phyloP scores from a whole-genome alignment of 2,113 vertebrate genomes.

The Mungos mungo region DNA sequence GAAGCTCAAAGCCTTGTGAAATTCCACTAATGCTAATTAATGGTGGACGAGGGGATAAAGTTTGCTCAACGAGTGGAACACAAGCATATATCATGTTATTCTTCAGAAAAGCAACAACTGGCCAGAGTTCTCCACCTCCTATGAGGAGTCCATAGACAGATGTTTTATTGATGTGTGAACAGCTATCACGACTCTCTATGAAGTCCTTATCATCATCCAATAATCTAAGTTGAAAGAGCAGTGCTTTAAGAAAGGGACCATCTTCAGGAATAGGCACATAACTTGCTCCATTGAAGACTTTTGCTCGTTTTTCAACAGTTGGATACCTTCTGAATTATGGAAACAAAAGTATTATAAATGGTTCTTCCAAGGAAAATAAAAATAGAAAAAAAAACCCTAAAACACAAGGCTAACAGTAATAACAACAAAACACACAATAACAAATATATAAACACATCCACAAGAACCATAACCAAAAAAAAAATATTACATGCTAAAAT shows the following conservation, averaged over 20 bases:
- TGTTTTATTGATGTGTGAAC: constrained; percentile 86
- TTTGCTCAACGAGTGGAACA: constrained; percentile 91
- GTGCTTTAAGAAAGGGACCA: constrained; percentile 86
- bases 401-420: neutral
- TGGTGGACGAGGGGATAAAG: constrained; percentile 87
- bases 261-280: constrained; percentile 91
- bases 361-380: constrained; percentile 32
- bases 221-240: constrained; percentile 90
- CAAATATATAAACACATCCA: neutral
- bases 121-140: constrained; percentile 89
- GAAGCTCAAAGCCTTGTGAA: constrained; percentile 90
- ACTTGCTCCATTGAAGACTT: constrained; percentile 85
- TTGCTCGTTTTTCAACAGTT: constrained; percentile 91
- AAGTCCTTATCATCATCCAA: constrained; percentile 86
- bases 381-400: neutral
- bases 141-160: constrained; percentile 85
- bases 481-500: neutral
- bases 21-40: constrained; percentile 89
- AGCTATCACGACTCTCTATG: constrained; percentile 88
- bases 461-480: neutral
- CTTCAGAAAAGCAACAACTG: constrained; percentile 89
- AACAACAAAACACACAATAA: constrained; percentile 42
- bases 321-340: constrained; percentile 87
- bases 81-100: constrained; percentile 89
- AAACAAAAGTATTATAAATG: constrained; percentile 53